Evolutionary conservation across 2,797 vertebrate species (phyloP).

Genomic region (Macropodus opercularis): DNA sequence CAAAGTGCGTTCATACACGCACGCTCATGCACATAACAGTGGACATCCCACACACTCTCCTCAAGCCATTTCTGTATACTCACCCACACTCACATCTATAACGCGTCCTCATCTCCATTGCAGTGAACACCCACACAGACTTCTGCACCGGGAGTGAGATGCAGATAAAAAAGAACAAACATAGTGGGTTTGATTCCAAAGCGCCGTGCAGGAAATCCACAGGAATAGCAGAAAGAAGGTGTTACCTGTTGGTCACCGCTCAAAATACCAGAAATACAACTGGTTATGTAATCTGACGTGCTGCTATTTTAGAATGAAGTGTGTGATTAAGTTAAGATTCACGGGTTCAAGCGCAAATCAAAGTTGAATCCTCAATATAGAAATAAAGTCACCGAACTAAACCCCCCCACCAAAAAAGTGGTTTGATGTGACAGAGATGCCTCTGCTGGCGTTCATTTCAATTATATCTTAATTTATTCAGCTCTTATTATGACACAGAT

Average conservation of each 20-base stretch:
- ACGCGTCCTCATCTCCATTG: slow-evolving; percentile 67
- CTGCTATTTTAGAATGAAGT: slow-evolving; percentile 32
- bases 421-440: not conserved
- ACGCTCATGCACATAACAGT: slow-evolving; percentile 25
- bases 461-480: not conserved
- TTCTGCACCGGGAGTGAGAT: slow-evolving; percentile 55
- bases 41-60: slow-evolving; percentile 63
- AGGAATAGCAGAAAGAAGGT: not conserved
- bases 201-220: slow-evolving; percentile 50
- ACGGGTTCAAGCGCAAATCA: not conserved
- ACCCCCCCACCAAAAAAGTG: not conserved
- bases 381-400: not conserved
- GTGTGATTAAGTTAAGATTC: slow-evolving; percentile 7
- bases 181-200: slow-evolving; percentile 49
- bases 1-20: slow-evolving; percentile 42
- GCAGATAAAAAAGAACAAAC: slow-evolving; percentile 61
- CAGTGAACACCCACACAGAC: slow-evolving; percentile 70
- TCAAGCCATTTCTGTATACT: slow-evolving; percentile 56
- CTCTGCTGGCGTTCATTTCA: not conserved
- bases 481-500: not conserved
- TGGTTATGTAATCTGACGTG: slow-evolving; percentile 50
- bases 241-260: slow-evolving; percentile 61
- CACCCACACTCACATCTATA: slow-evolving; percentile 46
- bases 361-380: not conserved
- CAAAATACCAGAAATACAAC: slow-evolving; percentile 44